Evolutionary conservation across 2,797 vertebrate species (phyloP), one percentile per base, ranked within the genome.

Genomic region (Scarus forsteni): DNA sequence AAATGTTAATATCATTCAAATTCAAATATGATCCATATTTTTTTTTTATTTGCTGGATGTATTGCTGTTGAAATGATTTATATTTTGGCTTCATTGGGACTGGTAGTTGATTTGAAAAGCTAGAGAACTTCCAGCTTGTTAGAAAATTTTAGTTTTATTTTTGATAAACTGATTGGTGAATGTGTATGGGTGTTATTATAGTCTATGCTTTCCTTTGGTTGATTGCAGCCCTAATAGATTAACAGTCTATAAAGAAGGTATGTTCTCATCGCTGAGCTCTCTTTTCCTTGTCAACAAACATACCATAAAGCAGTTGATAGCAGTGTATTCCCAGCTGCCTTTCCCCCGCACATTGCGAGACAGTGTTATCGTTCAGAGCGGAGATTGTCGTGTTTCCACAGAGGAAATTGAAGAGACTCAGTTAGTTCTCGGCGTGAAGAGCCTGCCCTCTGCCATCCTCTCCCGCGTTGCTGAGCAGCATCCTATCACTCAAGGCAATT

Each of bases 401-500:
- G 79, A 85, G 86, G 85, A 89, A 88, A 87, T 86, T 83, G 82
- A 88, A 86, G 81, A 81, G 86, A 84, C 86, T 84, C 74, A 60
- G 81, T 88, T 80, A 82, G 79, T 48, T 66, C 59, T 79, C 73
- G 74, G 80, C 40, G 69, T 70, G 83, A 80, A 84, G 85, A 85
- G 83, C 68, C 83, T 78, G 82, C 83, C 85, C 87, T 85, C 87
- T 84, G 79, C 83, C 86, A 83, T 83, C 82, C 66, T 87, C 80
- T 85, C 72, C 84, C 43, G 87, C 66, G 88, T 90, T 88, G 87
- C 86, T 18, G 82, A 89, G 86, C 84, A 84, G 85, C 88, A 73
- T 85, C 89, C 89, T 84, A 90, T 93, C 88, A 91, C 84, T 90
- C 90, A 88, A 88, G 87, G 87, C 91, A 91, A 91, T 90, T 86